Base-by-base conservation (phyloP, 2,113 vertebrate genomes). In the Ginglymostoma cirratum region DNA sequence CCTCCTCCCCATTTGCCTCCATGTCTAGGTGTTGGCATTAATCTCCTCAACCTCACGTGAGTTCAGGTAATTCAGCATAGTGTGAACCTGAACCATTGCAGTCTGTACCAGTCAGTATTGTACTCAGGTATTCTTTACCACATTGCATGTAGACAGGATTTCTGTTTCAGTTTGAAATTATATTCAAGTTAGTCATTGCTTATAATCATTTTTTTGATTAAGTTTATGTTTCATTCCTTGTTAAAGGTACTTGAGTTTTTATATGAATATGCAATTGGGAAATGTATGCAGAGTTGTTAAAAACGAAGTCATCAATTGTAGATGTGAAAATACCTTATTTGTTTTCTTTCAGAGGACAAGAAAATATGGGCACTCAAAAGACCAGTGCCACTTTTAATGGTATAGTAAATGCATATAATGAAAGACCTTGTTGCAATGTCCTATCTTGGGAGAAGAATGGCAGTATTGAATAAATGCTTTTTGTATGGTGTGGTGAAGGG, bases 331-430 rank as follows among this genome's bases (percentile, higher is more conserved):
- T 72, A 93, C 94, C 69, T 95, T 95, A 48, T 95, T 76, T 95
- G 94, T 95, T 95, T 95, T 95, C 45, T 95, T 95, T 72, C 94
- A 95, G 94, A 95, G 94, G 30, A 95, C 94, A 27, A 95, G 94
- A 95, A 70, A 95, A 48, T 95, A 72, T 95, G 69, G 67, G 94
- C 94, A 95, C 94, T 95, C 94, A 76, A 95, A 95, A 95, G 94
- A 72, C 94, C 94, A 95, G 94, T 95, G 94, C 94, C 94, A 95
- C 94, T 95, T 95, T 95, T 95, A 95, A 95, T 95, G 94, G 94
- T 95, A 95, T 72, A 69, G 94, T 72, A 95, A 95, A 76, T 95
- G 94, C 94, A 72, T 95, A 72, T 38, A 72, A 70, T 52, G 94
- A 95, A 95, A 95, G 94, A 95, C 24, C 69, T 48, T 95, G 94